Conservation (phyloP, 2,797 vertebrate genomes). For the Lacerta viridis region DNA sequence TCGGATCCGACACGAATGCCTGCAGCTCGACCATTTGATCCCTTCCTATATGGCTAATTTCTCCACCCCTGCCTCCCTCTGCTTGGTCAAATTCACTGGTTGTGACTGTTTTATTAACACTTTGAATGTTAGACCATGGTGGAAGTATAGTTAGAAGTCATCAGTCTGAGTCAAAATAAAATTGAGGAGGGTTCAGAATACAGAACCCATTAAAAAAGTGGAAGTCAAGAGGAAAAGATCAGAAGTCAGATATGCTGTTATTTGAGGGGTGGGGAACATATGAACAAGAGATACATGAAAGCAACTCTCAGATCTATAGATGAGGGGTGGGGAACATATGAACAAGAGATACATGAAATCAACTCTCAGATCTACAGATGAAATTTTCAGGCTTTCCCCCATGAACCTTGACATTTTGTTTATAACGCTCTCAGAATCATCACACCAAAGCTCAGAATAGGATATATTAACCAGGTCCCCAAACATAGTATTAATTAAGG, state of each 20-base stretch:
- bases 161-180: background rate
- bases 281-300: background rate
- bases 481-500: background rate
- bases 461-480: background rate
- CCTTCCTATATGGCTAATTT: constrained; percentile 61
- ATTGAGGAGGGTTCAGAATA: background rate
- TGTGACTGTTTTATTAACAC: constrained; percentile 39
- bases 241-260: background rate
- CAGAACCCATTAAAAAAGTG: background rate
- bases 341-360: background rate
- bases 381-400: constrained; percentile 2
- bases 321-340: background rate
- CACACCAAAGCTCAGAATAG: background rate
- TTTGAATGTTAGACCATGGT: background rate
- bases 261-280: background rate
- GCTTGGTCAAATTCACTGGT: constrained; percentile 50
- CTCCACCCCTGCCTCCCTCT: constrained; percentile 46
- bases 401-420: background rate
- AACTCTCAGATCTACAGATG: background rate
- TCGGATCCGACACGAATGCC: constrained; percentile 64
- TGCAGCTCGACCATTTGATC: constrained; percentile 44
- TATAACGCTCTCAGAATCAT: background rate
- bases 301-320: background rate
- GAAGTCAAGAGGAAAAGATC: background rate
- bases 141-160: background rate